Base-by-base conservation (phyloP, 2,888 invertebrate genomes). In the Leptothorax acervorum region DNA sequence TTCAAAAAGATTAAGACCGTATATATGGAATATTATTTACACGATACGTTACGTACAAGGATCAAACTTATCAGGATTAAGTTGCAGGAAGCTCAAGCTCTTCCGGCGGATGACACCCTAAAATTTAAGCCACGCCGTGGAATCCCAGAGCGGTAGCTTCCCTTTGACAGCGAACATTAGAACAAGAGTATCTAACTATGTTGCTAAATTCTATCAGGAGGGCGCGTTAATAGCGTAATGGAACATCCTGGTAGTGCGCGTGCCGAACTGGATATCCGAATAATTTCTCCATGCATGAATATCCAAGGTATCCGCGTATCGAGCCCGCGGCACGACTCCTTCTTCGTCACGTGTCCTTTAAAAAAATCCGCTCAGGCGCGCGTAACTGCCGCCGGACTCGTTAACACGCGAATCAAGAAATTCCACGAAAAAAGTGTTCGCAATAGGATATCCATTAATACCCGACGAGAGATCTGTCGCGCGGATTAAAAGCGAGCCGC, bases 311-410 rank as follows among this genome's bases (percentile, higher is more conserved):
- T 63, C 23, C 23, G 15, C 35, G 12, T 42, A n/a, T 48, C 42
- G 48, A 65, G 11, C 55, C 3, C 28, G 48, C 12, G 60, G 65
- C 31, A 5, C 11, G 11, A 71, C 48, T 39, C n/a, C 71, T 28
- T 12, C 48, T 57, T 45, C 39, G 31, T 28, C 51, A 23, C 39
- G 45, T 51, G 23, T 23, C 11, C 39, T 12, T 81, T 71, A 71
- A 84, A 81, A 71, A 63, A 81, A 71, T 73, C 48, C 9, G 15
- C 45, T 42, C 66, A 11, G 3, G 15, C 45, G 57, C 57, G 45
- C 60, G 81, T 62, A 86, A 89, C 86, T 83, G 83, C 55, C 68
- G 51, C 1, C 35, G 76, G 78, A 62, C 86, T 83, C 82, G 84
- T 87, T 87, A 83, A 85, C 76, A 62, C 68, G 63, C 57, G 60